A percentile compares a stretch with the other conserved stretches of the same genome.
phyloP scores from a whole-genome alignment of 2,888 invertebrate genomes.

The Andricus curvator region DNA sequence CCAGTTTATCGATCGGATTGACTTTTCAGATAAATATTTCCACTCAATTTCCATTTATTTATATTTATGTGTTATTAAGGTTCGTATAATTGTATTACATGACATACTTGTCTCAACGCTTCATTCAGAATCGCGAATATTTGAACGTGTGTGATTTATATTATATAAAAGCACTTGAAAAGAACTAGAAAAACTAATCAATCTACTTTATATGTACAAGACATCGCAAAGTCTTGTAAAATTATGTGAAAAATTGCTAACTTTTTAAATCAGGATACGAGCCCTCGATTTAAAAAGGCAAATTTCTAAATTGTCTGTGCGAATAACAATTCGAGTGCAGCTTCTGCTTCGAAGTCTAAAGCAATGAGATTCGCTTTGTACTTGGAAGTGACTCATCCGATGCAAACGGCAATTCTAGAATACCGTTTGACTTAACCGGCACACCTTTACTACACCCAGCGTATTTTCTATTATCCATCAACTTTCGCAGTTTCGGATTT shows the following conservation, averaged over 20 bases:
- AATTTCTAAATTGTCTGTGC: not conserved
- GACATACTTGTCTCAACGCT: constrained; percentile 10
- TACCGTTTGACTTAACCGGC: not conserved
- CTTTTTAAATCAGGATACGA: not conserved
- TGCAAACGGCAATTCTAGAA: not conserved
- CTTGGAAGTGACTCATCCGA: constrained; percentile 7
- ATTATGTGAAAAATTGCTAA: not conserved
- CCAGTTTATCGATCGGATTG: not conserved
- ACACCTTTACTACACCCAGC: not conserved
- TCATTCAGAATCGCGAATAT: not conserved
- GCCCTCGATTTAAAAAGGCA: not conserved
- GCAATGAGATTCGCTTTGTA: constrained; percentile 5
- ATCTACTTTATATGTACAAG: not conserved
- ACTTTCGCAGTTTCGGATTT: not conserved
- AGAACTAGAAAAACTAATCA: constrained; percentile 10
- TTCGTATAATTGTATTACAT: constrained; percentile 26
- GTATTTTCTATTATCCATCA: not conserved
- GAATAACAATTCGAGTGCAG: not conserved
- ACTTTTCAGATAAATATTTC: constrained; percentile 32
- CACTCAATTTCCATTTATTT: not conserved
- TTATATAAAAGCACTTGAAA: constrained; percentile 12
- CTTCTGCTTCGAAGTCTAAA: constrained; percentile 9
- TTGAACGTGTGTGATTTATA: not conserved
- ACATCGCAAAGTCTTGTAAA: not conserved
- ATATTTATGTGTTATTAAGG: not conserved